A percentile compares a stretch with the other conserved stretches of the same genome.
Conservation (phyloP, 2,797 vertebrate species). For the Tapera naevia region DNA sequence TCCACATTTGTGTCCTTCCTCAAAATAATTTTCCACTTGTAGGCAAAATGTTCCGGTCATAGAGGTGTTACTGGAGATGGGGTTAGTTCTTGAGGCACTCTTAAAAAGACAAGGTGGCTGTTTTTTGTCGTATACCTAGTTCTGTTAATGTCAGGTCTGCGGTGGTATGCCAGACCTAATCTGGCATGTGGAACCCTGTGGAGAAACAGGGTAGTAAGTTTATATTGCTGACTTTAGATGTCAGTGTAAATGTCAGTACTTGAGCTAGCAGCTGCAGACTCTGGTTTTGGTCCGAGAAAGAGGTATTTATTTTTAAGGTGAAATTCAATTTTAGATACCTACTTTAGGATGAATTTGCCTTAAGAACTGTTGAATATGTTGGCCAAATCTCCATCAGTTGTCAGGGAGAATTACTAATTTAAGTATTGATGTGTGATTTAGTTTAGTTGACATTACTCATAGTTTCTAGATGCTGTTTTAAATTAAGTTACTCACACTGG, state of each 20-base stretch:
- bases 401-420: not conserved
- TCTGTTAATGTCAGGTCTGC: not conserved
- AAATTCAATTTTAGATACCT: not conserved
- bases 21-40: not conserved
- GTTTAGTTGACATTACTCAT: not conserved
- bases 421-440: not conserved
- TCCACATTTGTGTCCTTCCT: not conserved
- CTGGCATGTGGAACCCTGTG: not conserved
- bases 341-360: not conserved
- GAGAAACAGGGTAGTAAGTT: not conserved
- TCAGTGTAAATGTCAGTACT: not conserved
- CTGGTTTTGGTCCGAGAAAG: not conserved
- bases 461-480: not conserved
- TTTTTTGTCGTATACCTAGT: not conserved
- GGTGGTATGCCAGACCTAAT: not conserved
- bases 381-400: not conserved
- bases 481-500: not conserved
- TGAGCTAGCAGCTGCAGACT: not conserved
- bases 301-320: not conserved
- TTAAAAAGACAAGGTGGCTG: not conserved
- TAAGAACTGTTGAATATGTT: not conserved
- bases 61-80: not conserved
- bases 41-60: not conserved
- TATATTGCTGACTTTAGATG: not conserved
- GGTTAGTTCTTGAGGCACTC: not conserved